Evolutionary conservation across 1,140 invertebrate genomes (phyloP).

Genomic region (Dysdera silvatica): DNA sequence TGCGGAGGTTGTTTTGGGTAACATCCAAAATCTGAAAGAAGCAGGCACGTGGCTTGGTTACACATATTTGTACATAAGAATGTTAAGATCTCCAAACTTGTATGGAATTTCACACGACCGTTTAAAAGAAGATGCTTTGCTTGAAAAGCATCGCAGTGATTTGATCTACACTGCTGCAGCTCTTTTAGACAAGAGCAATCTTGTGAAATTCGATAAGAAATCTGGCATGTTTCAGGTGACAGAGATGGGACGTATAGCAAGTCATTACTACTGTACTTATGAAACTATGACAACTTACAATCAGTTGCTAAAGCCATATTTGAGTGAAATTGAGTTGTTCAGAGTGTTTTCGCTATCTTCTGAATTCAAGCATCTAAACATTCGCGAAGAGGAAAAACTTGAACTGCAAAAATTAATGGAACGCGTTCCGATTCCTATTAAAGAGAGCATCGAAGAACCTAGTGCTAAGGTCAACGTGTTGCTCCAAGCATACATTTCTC

Average conservation of each 20-base stretch:
- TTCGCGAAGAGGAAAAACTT: conserved; percentile 95
- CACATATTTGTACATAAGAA: conserved; percentile 90
- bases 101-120: conserved; percentile 83
- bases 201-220: conserved; percentile 94
- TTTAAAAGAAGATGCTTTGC: conserved; percentile 63
- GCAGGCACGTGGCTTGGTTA: conserved; percentile 94
- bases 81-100: conserved; percentile 72
- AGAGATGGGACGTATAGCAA: conserved; percentile 93
- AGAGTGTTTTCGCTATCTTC: conserved; percentile 96
- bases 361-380: conserved; percentile 86
- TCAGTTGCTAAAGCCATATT: conserved; percentile 88
- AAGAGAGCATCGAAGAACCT: conserved; percentile 96
- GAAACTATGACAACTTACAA: conserved; percentile 97
- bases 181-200: conserved; percentile 79
- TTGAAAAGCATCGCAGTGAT: conserved; percentile 87
- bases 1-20: conserved; percentile 94
- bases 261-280: conserved; percentile 95
- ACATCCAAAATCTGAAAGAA: conserved; percentile 88
- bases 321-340: conserved; percentile 96
- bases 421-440: conserved; percentile 96
- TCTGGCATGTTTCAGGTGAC: conserved; percentile 85
- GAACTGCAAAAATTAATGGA: conserved; percentile 96
- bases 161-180: conserved; percentile 92
- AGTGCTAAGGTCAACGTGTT: conserved; percentile 95
- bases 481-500: conserved; percentile 96